phyloP scores from a whole-genome alignment of 1,140 invertebrate genomes.

The Pseudobourletiella spinata region DNA sequence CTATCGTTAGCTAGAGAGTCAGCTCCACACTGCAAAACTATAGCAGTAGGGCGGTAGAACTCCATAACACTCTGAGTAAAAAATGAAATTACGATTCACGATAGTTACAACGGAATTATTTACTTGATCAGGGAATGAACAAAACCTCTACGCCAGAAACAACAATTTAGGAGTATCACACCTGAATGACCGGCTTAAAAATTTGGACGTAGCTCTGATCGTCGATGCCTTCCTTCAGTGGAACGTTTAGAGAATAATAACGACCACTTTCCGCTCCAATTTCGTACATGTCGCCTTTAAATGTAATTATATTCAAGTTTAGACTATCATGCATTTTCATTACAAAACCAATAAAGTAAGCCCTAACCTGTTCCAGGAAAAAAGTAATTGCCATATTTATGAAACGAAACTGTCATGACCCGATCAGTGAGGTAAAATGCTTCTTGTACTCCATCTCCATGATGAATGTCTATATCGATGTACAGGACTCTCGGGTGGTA shows the following conservation, averaged over 20 bases:
- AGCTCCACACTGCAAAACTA: constrained; percentile 96
- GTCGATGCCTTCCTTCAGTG: constrained; percentile 92
- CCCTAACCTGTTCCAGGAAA: constrained; percentile 81
- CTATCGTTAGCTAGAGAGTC: constrained; percentile 94
- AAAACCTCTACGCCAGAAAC: too few relatives aligned
- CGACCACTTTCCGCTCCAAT: constrained; percentile 83
- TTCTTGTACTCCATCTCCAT: constrained; percentile 98
- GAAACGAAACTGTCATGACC: constrained; percentile 97
- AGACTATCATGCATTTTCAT: background rate
- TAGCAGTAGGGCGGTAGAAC: constrained; percentile 91
- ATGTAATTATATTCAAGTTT: too few relatives aligned
- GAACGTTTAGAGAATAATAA: constrained; percentile 96
- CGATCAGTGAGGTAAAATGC: constrained; percentile 97
- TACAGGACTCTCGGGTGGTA: constrained; percentile 93
- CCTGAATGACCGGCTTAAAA: constrained; percentile 84
- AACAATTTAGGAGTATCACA: constrained; percentile 11
- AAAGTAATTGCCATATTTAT: constrained; percentile 97
- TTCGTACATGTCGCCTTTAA: constrained; percentile 89
- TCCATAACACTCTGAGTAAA: constrained; percentile 82
- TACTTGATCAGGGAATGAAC: too few relatives aligned
- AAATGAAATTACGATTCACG: too few relatives aligned
- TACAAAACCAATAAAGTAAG: constrained; percentile 5
- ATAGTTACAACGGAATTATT: too few relatives aligned
- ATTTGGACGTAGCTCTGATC: constrained; percentile 86
- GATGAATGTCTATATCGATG: constrained; percentile 99